phyloP scores from a whole-genome alignment of 2,888 invertebrate species.

The Limnephilus auricula region DNA sequence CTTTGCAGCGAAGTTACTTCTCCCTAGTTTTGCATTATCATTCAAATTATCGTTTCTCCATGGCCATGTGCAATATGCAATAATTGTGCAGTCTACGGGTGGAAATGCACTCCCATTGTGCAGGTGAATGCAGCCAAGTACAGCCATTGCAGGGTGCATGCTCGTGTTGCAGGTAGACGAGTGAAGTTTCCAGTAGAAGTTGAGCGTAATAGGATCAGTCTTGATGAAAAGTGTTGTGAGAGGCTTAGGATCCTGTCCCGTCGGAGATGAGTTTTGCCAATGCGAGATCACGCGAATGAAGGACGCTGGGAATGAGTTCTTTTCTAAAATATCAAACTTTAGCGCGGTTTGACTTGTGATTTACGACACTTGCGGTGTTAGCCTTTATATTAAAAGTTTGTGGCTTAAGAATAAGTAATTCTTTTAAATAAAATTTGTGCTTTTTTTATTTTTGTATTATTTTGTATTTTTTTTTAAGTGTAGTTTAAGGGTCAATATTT shows the following conservation, averaged over 20 bases:
- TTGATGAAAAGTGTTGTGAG: conserved; percentile 1
- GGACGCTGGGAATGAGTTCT: background rate
- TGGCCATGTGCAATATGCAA: background rate
- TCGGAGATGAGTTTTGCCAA: conserved; percentile 22
- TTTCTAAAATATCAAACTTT: conserved; percentile 18
- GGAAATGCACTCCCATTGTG: background rate
- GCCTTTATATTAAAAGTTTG: too few relatives aligned
- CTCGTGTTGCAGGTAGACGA: background rate
- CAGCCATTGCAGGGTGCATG: background rate
- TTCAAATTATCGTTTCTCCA: conserved; percentile 2
- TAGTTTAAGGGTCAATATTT: too few relatives aligned
- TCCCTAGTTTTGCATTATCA: background rate
- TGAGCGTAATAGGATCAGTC: background rate
- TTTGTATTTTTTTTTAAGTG: too few relatives aligned
- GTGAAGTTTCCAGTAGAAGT: background rate
- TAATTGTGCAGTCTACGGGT: background rate
- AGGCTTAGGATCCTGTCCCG: background rate
- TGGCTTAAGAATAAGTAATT: too few relatives aligned
- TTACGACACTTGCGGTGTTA: too few relatives aligned
- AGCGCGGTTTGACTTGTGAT: background rate
- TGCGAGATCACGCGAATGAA: background rate
- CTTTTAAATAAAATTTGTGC: too few relatives aligned
- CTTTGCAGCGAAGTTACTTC: background rate
- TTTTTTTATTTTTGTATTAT: too few relatives aligned
- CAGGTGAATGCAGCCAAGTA: background rate